These are phyloP conservation scores for Phrynocephalus versicolor DNA, from an alignment of 2,113 vertebrate genomes.

Conservation along the genomic window DNA sequence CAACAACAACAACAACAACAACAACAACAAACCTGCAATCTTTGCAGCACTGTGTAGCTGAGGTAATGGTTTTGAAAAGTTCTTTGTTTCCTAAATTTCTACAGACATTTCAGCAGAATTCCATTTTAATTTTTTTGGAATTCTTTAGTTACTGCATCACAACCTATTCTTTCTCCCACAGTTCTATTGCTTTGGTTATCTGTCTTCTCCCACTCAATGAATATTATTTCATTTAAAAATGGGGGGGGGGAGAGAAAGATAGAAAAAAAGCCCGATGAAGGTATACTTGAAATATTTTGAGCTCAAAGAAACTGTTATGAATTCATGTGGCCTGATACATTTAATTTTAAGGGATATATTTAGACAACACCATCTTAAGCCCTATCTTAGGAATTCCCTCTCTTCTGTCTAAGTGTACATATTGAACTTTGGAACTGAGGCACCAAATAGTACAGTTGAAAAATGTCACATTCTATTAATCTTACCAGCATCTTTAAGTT, in stretches of 20 bases:
- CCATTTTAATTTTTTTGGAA: background rate
- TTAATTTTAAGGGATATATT: background rate
- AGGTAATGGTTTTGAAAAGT: background rate
- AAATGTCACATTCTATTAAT: background rate
- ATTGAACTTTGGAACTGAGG: background rate
- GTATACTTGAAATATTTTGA: conserved; percentile 45
- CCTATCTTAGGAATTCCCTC: background rate
- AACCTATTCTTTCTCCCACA: conserved; percentile 31
- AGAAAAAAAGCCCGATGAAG: conserved; percentile 1
- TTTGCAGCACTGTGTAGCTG: background rate
- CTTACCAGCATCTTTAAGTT: background rate
- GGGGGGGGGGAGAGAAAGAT: background rate
- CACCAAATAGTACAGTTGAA: background rate
- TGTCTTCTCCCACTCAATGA: conserved; percentile 33
- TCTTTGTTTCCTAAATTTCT: background rate
- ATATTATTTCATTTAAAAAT: conserved; percentile 20
- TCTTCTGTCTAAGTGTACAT: background rate
- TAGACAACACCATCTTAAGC: too few species aligned
- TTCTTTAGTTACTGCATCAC: conserved; percentile 6
- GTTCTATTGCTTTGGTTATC: conserved; percentile 15
- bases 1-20: too few species aligned
- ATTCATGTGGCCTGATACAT: background rate
- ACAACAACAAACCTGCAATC: background rate
- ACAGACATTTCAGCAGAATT: conserved; percentile 15
- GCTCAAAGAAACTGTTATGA: conserved; percentile 29